Percentiles rank a stretch among this genome's conserved stretches.
phyloP scores from a whole-genome alignment of 2,113 vertebrate genomes.

The Nesoenas mayeri region DNA sequence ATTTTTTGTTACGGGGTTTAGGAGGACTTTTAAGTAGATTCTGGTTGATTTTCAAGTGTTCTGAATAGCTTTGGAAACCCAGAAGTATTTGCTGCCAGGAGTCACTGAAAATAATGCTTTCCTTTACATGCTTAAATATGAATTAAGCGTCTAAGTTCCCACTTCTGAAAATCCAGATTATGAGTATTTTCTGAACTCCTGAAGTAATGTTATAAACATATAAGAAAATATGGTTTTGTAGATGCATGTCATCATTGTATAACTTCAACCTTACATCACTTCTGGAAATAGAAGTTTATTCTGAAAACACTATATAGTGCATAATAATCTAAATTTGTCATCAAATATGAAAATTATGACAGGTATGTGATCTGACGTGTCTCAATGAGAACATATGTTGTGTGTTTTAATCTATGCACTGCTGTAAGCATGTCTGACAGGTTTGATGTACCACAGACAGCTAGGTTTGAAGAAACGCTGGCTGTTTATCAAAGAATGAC shows the following conservation, averaged over 20 bases:
- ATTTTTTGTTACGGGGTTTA: not conserved
- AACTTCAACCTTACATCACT: not conserved
- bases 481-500: slow-evolving; percentile 27
- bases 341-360: not conserved
- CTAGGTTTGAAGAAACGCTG: slow-evolving; percentile 18
- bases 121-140: not conserved
- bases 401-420: not conserved
- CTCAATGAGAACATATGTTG: not conserved
- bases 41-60: not conserved
- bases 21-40: not conserved
- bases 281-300: slow-evolving; percentile 2
- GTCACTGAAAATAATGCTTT: not conserved
- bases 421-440: slow-evolving; percentile 28
- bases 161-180: not conserved
- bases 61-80: not conserved
- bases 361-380: not conserved
- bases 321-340: not conserved
- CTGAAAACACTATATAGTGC: not conserved
- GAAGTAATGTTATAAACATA: not conserved
- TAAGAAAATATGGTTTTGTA: not conserved
- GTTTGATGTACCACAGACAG: slow-evolving; percentile 39
- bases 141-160: not conserved
- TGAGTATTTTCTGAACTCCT: not conserved
- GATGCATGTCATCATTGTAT: not conserved
- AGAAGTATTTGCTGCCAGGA: not conserved